These are phyloP conservation scores for Alligator mississippiensis DNA, from an alignment of 2,113 vertebrate genomes.

Conservation along the genomic window DNA sequence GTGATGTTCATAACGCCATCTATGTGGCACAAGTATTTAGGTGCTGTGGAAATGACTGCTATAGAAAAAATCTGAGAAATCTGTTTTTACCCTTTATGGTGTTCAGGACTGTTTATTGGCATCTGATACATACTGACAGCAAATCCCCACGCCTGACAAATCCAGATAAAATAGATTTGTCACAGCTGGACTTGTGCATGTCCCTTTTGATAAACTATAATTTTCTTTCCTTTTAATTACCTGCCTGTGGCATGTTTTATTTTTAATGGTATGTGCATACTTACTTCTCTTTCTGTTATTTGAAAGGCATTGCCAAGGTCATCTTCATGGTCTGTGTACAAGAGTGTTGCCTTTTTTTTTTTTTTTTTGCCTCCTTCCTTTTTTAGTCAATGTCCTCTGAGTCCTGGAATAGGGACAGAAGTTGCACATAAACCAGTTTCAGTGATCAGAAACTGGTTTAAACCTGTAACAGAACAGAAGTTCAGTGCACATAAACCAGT, in stretches of 20 bases:
- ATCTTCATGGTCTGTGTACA: not conserved
- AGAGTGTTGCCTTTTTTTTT: not conserved
- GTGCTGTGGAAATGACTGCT: not conserved
- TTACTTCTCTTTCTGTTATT: not conserved
- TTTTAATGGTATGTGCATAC: not conserved
- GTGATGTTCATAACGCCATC: not conserved
- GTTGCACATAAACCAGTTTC: too few relatives aligned
- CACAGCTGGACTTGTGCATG: slow-evolving; percentile 12
- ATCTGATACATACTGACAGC: slow-evolving; percentile 25
- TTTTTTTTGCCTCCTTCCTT: not conserved
- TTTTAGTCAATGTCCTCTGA: slow-evolving; percentile 17
- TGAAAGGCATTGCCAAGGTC: not conserved
- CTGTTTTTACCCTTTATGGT: not conserved
- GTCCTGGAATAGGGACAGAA: not conserved
- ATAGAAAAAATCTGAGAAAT: not conserved
- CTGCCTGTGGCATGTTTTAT: slow-evolving; percentile 35
- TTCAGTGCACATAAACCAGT: too few relatives aligned
- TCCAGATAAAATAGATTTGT: slow-evolving; percentile 38
- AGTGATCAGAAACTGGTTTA: too few relatives aligned
- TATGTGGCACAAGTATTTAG: not conserved
- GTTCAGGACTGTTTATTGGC: not conserved
- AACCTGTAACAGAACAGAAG: too few relatives aligned
- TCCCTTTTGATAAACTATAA: slow-evolving; percentile 21
- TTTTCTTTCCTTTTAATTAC: slow-evolving; percentile 34
- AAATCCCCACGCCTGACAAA: slow-evolving; percentile 31